Conservation (phyloP, 37 sponge, comb jelly and placozoan genomes). For the Crambe crambe region DNA sequence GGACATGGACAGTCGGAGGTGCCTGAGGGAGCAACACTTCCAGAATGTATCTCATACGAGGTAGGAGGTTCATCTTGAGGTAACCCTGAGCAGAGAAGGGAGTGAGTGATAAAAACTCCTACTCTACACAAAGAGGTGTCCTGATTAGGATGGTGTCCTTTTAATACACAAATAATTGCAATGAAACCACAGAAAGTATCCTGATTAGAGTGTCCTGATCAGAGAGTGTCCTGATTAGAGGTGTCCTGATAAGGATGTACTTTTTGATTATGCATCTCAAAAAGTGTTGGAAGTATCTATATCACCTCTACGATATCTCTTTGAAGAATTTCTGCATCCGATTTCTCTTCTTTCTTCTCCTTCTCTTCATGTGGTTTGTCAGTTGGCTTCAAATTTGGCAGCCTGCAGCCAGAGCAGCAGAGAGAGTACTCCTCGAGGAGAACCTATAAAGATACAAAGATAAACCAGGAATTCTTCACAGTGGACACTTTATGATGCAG, state of each 20-base stretch:
- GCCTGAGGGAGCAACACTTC: constrained; percentile 53
- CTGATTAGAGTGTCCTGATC: too few relatives aligned
- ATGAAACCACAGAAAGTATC: too few relatives aligned
- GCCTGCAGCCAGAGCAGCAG: constrained; percentile 24
- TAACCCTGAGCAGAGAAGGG: constrained; percentile 52
- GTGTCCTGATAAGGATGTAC: too few relatives aligned
- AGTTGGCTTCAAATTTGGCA: constrained; percentile 36
- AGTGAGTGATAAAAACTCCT: too few relatives aligned
- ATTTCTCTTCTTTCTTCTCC: constrained; percentile 31
- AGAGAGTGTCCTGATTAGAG: too few relatives aligned
- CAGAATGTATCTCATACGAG: constrained; percentile 76
- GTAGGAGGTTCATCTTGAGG: constrained; percentile 63
- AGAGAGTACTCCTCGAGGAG: constrained; percentile 31
- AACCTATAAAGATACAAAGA: constrained; percentile 2
- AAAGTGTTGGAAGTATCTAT: background rate
- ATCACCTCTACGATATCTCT: constrained; percentile 62
- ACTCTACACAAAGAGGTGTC: too few relatives aligned
- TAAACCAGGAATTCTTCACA: background rate
- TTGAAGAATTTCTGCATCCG: constrained; percentile 49
- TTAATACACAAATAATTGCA: too few relatives aligned
- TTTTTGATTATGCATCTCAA: too few relatives aligned
- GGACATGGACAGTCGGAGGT: constrained; percentile 7
- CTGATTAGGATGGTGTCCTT: too few relatives aligned
- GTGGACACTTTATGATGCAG: too few relatives aligned
- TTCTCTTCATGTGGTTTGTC: constrained; percentile 3